Percentiles rank a stretch among this genome's conserved stretches.
phyloP scores from a whole-genome alignment of 1,140 invertebrate species.

The Galleria mellonella region DNA sequence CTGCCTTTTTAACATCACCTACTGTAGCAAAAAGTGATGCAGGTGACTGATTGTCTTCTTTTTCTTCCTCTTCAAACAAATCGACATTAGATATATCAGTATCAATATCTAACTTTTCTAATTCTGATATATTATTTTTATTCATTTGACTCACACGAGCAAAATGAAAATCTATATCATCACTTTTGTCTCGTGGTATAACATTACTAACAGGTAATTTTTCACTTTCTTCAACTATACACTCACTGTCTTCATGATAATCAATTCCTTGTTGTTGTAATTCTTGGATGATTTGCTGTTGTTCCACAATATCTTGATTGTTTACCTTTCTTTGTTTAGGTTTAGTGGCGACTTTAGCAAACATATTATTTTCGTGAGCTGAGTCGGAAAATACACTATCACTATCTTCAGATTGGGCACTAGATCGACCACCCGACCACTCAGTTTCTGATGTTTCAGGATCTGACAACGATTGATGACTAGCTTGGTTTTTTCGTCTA shows the following conservation, averaged over 20 bases:
- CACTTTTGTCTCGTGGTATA: slow-evolving; percentile 61
- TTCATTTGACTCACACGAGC: slow-evolving; percentile 67
- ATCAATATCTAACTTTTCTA: slow-evolving; percentile 72
- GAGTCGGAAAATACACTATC: slow-evolving; percentile 81
- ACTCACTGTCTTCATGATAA: slow-evolving; percentile 39
- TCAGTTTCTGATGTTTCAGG: slow-evolving; percentile 87
- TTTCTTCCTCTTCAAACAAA: slow-evolving; percentile 77
- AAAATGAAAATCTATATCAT: slow-evolving; percentile 69
- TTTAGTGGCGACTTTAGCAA: slow-evolving; percentile 77
- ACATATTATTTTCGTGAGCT: slow-evolving; percentile 77
- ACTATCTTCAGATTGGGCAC: slow-evolving; percentile 81
- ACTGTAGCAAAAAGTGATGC: slow-evolving; percentile 82
- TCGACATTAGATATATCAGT: slow-evolving; percentile 76
- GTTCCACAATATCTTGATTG: slow-evolving; percentile 67
- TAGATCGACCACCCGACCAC: slow-evolving; percentile 80
- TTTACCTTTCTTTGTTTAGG: slow-evolving; percentile 73
- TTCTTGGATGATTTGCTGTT: slow-evolving; percentile 69
- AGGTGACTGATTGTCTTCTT: slow-evolving; percentile 77
- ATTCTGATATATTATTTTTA: slow-evolving; percentile 64
- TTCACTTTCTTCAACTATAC: slow-evolving; percentile 53
- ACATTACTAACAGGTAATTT: slow-evolving; percentile 18
- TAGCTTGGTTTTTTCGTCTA: slow-evolving; percentile 77
- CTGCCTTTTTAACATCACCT: slow-evolving; percentile 80
- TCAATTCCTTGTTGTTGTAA: slow-evolving; percentile 63
- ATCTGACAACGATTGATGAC: slow-evolving; percentile 81